Evolutionary conservation across 53 echinoderm and acorn worm species (phyloP), one percentile per base, ranked within the genome.

Genomic region (Paracentrotus lividus): DNA sequence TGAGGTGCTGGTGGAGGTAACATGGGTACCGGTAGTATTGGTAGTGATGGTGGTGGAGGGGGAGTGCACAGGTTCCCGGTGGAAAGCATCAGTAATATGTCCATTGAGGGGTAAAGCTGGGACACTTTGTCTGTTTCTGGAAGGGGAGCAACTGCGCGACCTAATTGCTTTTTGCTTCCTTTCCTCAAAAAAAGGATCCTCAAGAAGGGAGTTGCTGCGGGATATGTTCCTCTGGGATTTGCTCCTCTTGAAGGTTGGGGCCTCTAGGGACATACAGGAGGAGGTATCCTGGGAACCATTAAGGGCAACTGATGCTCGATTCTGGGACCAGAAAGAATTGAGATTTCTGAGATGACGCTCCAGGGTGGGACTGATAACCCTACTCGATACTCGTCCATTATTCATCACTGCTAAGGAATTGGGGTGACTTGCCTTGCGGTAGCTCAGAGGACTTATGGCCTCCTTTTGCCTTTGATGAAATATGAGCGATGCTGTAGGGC

Each of bases 251-350:
- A 14, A 59, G 2, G 20, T 42, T 9, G 21, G n/a, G n/a, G n/a
- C n/a, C n/a, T n/a, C 77, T 14, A 42, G 92, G 42, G 54, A 56
- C 49, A 68, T 40, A 45, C 21, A 66, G 14, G 33, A 15, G 14
- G 92, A 76, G 24, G 77, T 42, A 55, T 92, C 92, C 9, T 21
- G n/a, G 9, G 81, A 14, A 42, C 33, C 42, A 18, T 42, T 78
- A 55, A 54, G 1, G 59, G 24, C 53, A 1, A 78, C 81, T 54
- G 92, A 92, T 77, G 81, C 92, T 2, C 92, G 53, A 27, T 92
- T 92, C 44, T 92, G 77, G 23, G 92, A 92, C 92, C 92, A 92
- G 42, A 92, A 92, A 57, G 92, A 78, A 27, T 92, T 92, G 23
- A 92, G 58, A 31, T 92, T 92, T 38, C 92, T 77, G 7, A 92